Evolutionary conservation across 2,888 invertebrate species (phyloP), one percentile per base, ranked within the genome.

Genomic region (Dioctria rufipes): DNA sequence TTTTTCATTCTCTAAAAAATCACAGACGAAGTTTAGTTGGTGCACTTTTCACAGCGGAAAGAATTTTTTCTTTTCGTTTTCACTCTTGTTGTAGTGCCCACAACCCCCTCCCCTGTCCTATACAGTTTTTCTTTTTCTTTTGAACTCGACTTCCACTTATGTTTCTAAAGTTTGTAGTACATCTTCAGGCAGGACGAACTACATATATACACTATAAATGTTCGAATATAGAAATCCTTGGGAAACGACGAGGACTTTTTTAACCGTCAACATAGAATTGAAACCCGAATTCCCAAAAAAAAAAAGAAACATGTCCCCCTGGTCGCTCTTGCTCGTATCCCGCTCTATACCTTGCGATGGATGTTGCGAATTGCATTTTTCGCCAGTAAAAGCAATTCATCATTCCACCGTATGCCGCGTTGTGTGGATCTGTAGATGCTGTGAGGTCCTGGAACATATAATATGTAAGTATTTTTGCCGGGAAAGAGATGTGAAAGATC

Each of bases 21-120:
- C 49, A 42, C 77, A 77, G 77, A 77, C 63, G 49, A 77, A 77
- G 49, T 77, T 75, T 61, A 61, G 75, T 42, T 63, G 46, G 63
- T 63, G 63, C 63, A 77, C 77, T 63, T 77, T 77, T 77, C 63
- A 49, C 73, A 40, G 58, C 43, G 58, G 51, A 73, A 60, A 60
- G 73, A 51, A 51, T 73, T 58, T 51, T 40, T 46, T 67, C 67
- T 65, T 65, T 37, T 25, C 67, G 42, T 67, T 65, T 65, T 42
- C 65, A 13, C 40, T 42, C 65, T 42, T 65, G 42, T 51, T 51
- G 6, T 25, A 25, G 25, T 25, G 25, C 25, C 25, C 25, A 25
- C 25, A 25, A 25, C 25, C 25, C 67, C 49, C 46, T 49, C 51
- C 39, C 71, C 54, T 51, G 39, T 2, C 5, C 4, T 63, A 63